A percentile compares a stretch with the other conserved stretches of the same genome.
phyloP scores from a whole-genome alignment of 2,888 invertebrate genomes.

The Drosophila mimetica region DNA sequence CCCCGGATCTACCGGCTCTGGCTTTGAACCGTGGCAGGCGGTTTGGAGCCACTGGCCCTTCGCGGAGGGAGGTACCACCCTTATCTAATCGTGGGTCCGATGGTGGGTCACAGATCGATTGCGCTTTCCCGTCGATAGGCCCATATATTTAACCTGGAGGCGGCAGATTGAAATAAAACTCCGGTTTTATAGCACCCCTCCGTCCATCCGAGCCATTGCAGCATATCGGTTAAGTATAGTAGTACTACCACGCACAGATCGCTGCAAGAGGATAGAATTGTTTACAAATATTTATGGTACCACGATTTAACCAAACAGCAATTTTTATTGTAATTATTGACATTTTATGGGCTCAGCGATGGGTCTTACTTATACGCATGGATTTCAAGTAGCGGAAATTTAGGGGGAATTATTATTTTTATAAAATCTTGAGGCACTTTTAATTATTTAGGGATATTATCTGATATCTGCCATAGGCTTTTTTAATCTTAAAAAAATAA shows the following conservation, averaged over 20 bases:
- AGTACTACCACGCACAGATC: slow-evolving; percentile 25
- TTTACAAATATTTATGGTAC: slow-evolving; percentile 63
- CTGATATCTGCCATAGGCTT: too few relatives aligned
- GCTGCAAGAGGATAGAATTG: slow-evolving; percentile 17
- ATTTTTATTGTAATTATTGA: slow-evolving; percentile 75
- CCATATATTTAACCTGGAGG: slow-evolving; percentile 67
- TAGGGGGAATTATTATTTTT: too few relatives aligned
- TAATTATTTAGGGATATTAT: too few relatives aligned
- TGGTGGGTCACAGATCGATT: slow-evolving; percentile 74
- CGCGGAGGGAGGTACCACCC: slow-evolving; percentile 10
- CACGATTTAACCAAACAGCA: slow-evolving; percentile 67
- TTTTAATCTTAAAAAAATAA: too few relatives aligned
- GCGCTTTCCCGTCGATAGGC: slow-evolving; percentile 48
- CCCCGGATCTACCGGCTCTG: slow-evolving; percentile 22
- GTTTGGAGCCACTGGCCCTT: slow-evolving; percentile 1
- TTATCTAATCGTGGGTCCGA: slow-evolving; percentile 70
- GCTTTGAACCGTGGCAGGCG: slow-evolving; percentile 23
- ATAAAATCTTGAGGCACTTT: too few relatives aligned
- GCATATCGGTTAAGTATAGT: slow-evolving; percentile 31
- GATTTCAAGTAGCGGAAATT: too few relatives aligned
- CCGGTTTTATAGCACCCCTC: slow-evolving; percentile 70
- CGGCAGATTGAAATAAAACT: slow-evolving; percentile 81
- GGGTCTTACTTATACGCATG: too few relatives aligned
- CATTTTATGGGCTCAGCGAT: slow-evolving; percentile 27
- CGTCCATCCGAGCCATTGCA: slow-evolving; percentile 12